A percentile compares a stretch with the other conserved stretches of the same genome.
These are phyloP conservation scores for Rhinoptilus africanus DNA, from an alignment of 2,113 vertebrate genomes.

Conservation along the genomic window DNA sequence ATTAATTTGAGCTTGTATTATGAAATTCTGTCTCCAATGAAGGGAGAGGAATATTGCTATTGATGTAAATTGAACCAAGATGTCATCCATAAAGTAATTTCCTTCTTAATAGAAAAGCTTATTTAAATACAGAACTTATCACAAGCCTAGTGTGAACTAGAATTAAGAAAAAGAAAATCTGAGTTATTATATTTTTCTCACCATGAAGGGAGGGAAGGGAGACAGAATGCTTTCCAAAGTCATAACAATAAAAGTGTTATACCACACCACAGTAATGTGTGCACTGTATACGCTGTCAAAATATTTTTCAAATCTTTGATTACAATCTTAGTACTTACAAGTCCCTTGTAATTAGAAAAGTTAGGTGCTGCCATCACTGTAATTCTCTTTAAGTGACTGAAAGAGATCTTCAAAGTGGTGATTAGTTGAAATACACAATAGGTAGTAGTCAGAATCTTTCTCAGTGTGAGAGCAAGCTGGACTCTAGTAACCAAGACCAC, in stretches of 20 bases:
- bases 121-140: neutral
- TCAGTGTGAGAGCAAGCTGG: neutral
- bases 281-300: neutral
- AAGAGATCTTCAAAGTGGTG: neutral
- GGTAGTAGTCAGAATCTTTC: neutral
- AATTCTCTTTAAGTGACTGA: neutral
- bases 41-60: neutral
- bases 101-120: neutral
- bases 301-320: neutral
- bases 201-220: neutral
- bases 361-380: neutral
- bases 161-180: neutral
- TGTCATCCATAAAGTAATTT: constrained; percentile 24
- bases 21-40: neutral
- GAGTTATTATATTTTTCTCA: neutral
- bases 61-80: constrained; percentile 9
- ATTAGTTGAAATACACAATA: neutral
- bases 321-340: neutral
- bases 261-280: neutral
- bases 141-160: neutral
- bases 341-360: neutral
- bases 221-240: neutral
- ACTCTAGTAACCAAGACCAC: neutral
- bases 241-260: rapidly evolving
- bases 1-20: constrained; percentile 8